Percentiles rank a stretch among this genome's conserved stretches.
Conservation (phyloP, 2,113 vertebrate species). For the Suricata suricatta region DNA sequence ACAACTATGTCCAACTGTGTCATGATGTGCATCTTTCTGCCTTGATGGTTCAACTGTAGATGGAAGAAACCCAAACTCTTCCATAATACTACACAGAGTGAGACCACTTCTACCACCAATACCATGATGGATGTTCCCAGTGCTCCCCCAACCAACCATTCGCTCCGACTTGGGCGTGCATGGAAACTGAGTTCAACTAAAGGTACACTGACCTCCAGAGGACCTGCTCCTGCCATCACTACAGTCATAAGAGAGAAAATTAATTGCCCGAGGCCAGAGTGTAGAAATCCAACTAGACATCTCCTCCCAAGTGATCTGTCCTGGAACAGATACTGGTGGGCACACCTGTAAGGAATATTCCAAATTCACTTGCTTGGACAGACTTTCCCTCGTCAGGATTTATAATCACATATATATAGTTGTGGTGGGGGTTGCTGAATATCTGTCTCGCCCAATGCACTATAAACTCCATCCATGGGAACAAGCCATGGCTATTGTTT, state of each 20-base stretch:
- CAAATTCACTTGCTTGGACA: not conserved
- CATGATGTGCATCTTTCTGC: not conserved
- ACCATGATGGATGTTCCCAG: fast-evolving
- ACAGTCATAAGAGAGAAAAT: not conserved
- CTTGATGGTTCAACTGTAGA: not conserved
- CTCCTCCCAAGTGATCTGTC: not conserved
- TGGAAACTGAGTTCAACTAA: not conserved
- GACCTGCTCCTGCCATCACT: not conserved
- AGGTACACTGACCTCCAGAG: not conserved
- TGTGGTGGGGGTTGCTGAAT: not conserved
- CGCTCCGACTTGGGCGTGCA: not conserved
- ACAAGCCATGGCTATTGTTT: not conserved
- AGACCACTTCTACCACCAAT: not conserved
- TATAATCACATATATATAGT: not conserved
- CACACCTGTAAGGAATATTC: not conserved
- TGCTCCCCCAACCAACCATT: not conserved
- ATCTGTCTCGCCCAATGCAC: not conserved
- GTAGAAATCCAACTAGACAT: not conserved
- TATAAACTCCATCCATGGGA: not conserved
- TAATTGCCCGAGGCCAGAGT: not conserved
- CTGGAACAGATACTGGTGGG: not conserved
- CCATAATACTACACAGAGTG: fast-evolving
- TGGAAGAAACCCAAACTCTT: not conserved
- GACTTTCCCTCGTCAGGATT: not conserved
- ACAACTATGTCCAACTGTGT: fast-evolving